These are phyloP conservation scores for Drosophila kuntzei DNA, from an alignment of 2,888 invertebrate genomes.

Conservation along the genomic window DNA sequence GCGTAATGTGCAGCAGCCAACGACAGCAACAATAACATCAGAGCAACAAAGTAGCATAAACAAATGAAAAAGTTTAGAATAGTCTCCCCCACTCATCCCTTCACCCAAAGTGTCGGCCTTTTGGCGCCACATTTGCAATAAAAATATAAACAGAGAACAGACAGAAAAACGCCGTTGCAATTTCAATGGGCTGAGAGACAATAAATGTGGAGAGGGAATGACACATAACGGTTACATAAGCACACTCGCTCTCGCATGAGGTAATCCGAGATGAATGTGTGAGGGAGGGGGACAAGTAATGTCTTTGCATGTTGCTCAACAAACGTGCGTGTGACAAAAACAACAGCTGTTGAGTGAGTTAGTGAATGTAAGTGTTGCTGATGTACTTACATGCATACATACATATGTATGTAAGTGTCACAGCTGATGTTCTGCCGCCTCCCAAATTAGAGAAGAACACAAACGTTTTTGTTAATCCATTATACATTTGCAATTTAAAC, in stretches of 20 bases:
- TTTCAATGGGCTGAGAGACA: slow-evolving; percentile 3
- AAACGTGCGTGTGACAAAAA: slow-evolving; percentile 42
- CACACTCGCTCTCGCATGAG: slow-evolving; percentile 49
- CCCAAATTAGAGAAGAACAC: neutral
- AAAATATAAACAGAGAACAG: slow-evolving; percentile 68
- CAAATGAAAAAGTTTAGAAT: slow-evolving; percentile 62
- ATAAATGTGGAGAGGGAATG: slow-evolving; percentile 14
- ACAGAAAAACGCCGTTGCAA: slow-evolving; percentile 39
- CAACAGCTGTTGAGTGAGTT: slow-evolving; percentile 55
- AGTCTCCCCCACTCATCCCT: neutral
- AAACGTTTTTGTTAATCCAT: slow-evolving; percentile 34
- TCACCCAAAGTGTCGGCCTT: slow-evolving; percentile 45
- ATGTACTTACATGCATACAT: neutral
- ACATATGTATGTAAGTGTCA: slow-evolving; percentile 2
- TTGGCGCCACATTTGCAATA: slow-evolving; percentile 75
- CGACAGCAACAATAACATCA: slow-evolving; percentile 25
- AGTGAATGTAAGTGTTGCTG: slow-evolving; percentile 12
- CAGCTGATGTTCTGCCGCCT: slow-evolving; percentile 45
- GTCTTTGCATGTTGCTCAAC: slow-evolving; percentile 38
- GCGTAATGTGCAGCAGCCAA: slow-evolving; percentile 64
- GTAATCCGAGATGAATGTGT: slow-evolving; percentile 56
- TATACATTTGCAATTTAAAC: slow-evolving; percentile 44
- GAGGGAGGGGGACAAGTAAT: slow-evolving; percentile 6
- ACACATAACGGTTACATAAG: slow-evolving; percentile 65
- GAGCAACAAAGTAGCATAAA: slow-evolving; percentile 64